These are phyloP conservation scores for Porites rus DNA, from an alignment of 92 coral and sea anemone genomes.

Conservation along the genomic window DNA sequence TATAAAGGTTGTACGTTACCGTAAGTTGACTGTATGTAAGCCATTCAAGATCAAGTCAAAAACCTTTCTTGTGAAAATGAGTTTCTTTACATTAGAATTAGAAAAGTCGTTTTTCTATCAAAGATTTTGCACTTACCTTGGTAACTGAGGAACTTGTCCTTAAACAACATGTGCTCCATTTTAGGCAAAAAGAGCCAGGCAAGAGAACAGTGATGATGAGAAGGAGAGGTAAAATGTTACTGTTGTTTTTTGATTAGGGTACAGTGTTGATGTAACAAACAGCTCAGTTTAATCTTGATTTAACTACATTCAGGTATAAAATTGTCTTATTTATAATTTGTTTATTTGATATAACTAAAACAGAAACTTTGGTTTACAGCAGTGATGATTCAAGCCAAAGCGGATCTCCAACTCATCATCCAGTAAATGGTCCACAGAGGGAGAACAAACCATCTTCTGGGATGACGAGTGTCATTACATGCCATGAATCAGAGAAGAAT, in stretches of 20 bases:
- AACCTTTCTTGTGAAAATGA: too few species aligned
- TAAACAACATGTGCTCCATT: constrained; percentile 22
- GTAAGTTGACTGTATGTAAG: too few species aligned
- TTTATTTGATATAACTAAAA: not conserved
- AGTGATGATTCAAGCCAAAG: constrained; percentile 82
- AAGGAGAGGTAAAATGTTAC: constrained; percentile 72
- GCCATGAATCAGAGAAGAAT: constrained; percentile 81
- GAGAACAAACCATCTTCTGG: constrained; percentile 58
- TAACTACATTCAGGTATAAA: too few species aligned
- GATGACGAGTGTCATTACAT: constrained; percentile 65
- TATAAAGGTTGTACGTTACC: too few species aligned
- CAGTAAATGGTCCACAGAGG: constrained; percentile 70
- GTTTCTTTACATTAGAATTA: too few species aligned
- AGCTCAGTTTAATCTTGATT: too few species aligned
- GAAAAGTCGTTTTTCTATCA: too few species aligned
- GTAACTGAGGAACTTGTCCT: too few species aligned
- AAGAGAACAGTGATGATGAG: constrained; percentile 81
- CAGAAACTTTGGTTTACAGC: constrained; percentile 6
- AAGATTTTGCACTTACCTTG: too few species aligned
- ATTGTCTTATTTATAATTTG: too few species aligned
- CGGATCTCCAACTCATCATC: constrained; percentile 77
- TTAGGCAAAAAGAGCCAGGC: constrained; percentile 90
- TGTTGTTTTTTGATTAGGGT: not conserved
- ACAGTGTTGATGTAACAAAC: too few species aligned
- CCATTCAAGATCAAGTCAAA: too few species aligned